Evolutionary conservation across 2,888 invertebrate genomes (phyloP).

Genomic region (Tridacna crocea): DNA sequence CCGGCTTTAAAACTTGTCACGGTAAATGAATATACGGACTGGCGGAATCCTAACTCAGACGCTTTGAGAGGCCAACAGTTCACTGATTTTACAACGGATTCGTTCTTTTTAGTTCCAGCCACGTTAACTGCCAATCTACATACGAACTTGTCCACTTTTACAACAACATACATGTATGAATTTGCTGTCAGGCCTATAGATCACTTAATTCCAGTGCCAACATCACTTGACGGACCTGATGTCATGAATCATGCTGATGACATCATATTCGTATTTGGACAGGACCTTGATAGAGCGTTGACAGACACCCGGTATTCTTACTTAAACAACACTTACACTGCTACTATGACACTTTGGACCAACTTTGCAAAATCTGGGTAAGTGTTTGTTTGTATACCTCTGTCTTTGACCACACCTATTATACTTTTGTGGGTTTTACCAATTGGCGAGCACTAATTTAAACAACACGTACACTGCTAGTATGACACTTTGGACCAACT

Average conservation of each 20-base stretch:
- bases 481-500: slow-evolving; percentile 84
- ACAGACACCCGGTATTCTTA: not conserved
- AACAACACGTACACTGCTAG: slow-evolving; percentile 64
- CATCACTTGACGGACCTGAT: not conserved
- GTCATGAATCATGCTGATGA: slow-evolving; percentile 40
- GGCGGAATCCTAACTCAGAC: slow-evolving; percentile 20
- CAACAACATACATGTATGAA: slow-evolving; percentile 10
- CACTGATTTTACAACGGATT: slow-evolving; percentile 4
- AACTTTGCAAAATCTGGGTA: slow-evolving; percentile 68
- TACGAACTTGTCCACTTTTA: not conserved
- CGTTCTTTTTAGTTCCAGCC: not conserved
- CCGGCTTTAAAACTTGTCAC: not conserved
- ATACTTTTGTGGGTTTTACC: too few relatives aligned
- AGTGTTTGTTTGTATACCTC: not conserved
- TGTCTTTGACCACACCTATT: not conserved
- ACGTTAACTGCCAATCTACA: slow-evolving; percentile 20
- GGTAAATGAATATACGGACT: slow-evolving; percentile 42
- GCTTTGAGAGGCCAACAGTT: slow-evolving; percentile 7
- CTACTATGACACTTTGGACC: slow-evolving; percentile 84
- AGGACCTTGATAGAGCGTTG: slow-evolving; percentile 1
- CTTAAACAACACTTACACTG: not conserved
- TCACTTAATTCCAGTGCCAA: not conserved
- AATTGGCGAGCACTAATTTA: not conserved
- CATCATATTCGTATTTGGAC: slow-evolving; percentile 36
- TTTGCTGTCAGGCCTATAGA: slow-evolving; percentile 4